Base-by-base conservation (phyloP, 2,888 invertebrate genomes). In the Synergus itoensis region DNA sequence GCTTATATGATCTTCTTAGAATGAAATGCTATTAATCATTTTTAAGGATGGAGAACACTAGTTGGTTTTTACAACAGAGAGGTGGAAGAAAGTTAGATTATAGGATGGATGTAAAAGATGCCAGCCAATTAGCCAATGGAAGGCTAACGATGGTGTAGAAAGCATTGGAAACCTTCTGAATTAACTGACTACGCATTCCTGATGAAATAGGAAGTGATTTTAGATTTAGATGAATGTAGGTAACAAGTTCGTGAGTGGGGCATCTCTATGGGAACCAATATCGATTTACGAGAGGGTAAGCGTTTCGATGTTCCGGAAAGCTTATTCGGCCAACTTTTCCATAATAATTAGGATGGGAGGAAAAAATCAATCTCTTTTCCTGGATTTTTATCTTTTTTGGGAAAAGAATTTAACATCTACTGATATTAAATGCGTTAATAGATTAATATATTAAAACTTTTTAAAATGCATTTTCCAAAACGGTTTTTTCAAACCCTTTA, bases 231-330 rank as follows among this genome's bases (percentile, higher is more conserved):
- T 85, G 87, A 88, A 91, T 87, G 87, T 87, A 87, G 89, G 89
- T 91, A 91, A 91, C 89, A 89, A 88, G 89, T 89, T 86, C 86
- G 84, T 86, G 86, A 85, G 85, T 85, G 86, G 86, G 87, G 88
- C 87, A 91, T 91, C 87, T 83, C 90, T 90, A 91, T 91, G 91
- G 91, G 86, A 90, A 91, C 91, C 88, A 85, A 88, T 91, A 91
- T 91, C 90, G 91, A 91, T 91, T 89, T 87, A 85, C 82, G 84
- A 85, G 85, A 82, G 85, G 79, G 79, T 77, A 84, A 85, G 81
- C 84, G 82, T 84, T 78, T 80, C 75, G 76, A 79, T 67, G 81
- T 81, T 81, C 78, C 81, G 79, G 62, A 78, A 77, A 77, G 82
- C 84, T 83, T n/a, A n/a, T n/a, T 80, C 77, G 80, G 67, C 78